A percentile compares a stretch with the other conserved stretches of the same genome.
Evolutionary conservation across 2,888 invertebrate genomes (phyloP).

Genomic region (Chydorus sphaericus): DNA sequence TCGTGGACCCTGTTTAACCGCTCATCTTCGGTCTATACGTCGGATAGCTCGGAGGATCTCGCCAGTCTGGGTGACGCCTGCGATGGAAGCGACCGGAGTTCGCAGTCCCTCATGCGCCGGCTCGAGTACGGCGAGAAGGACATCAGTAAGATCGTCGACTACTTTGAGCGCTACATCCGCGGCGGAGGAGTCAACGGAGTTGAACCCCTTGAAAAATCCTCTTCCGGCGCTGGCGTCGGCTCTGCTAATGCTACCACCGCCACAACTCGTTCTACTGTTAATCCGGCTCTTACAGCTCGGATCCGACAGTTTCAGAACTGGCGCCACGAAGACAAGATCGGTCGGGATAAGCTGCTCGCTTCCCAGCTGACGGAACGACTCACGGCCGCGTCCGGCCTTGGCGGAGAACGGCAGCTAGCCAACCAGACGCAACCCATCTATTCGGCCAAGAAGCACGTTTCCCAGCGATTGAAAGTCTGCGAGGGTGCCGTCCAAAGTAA

Average conservation of each 20-base stretch:
- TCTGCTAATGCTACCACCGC: too few species aligned
- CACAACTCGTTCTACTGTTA: too few species aligned
- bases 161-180: constrained; percentile 57
- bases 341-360: constrained; percentile 1
- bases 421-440: neutral
- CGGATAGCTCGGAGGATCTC: constrained; percentile 74
- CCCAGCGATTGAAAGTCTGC: constrained; percentile 57
- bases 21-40: constrained; percentile 67
- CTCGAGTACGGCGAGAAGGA: constrained; percentile 26
- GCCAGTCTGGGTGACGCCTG: constrained; percentile 46
- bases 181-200: constrained; percentile 13
- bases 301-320: constrained; percentile 5
- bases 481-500: constrained; percentile 77
- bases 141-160: constrained; percentile 62
- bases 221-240: constrained; percentile 8
- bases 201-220: constrained; percentile 7
- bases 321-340: constrained; percentile 10
- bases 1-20: constrained; percentile 42
- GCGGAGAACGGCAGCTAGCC: neutral
- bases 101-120: constrained; percentile 25
- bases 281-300: neutral
- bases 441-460: constrained; percentile 31
- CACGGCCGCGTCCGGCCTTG: neutral
- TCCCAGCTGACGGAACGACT: constrained; percentile 2
- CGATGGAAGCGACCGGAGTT: constrained; percentile 45